Evolutionary conservation across 2,888 invertebrate species (phyloP), one percentile per base, ranked within the genome.

Genomic region (Xylota segnis): DNA sequence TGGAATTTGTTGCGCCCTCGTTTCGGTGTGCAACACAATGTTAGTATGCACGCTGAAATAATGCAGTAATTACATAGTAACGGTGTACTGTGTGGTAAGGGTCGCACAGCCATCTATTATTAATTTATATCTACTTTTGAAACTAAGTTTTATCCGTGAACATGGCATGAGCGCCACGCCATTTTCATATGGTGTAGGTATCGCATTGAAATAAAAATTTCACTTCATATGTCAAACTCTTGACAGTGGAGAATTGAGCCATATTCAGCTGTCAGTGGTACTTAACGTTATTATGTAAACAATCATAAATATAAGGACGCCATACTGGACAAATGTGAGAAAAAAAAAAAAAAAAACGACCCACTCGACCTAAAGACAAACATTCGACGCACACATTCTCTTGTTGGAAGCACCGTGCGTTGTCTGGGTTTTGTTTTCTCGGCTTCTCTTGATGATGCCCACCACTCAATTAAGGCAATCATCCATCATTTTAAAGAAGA

Each of bases 381-480:
- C 84, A 84, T 75, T 84, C 58, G 45, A 71, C 65, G 45, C 43
- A 32, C 43, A 40, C 72, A 61, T 18, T 70, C 43, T 52, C 50
- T 27, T 37, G 71, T 27, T 37, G 71, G 16, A 63, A 76, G 72
- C 50, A 58, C 63, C 52, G 29, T 27, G 6, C 40, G 40, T 45
- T 43, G 37, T 72, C 14, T 40, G 43, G 9, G 52, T 70, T 65
- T 68, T 52, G 45, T 47, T 59, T 84, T 75, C 58, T 84, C 81
- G 81, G 84, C 75, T 71, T 76, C 65, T 47, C 79, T 84, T 84
- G 58, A 78, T 68, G 58, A 52, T 65, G 54, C 27, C 75, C 84
- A 84, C 79, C 75, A 84, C 84, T 84, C 84, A 84, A 84, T 84
- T 84, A 84, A 71, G 79, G 79, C 84, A 84, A 84, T 84, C 84